These are phyloP conservation scores for Rallus crepitans DNA, from an alignment of 2,797 vertebrate genomes.

Conservation along the genomic window DNA sequence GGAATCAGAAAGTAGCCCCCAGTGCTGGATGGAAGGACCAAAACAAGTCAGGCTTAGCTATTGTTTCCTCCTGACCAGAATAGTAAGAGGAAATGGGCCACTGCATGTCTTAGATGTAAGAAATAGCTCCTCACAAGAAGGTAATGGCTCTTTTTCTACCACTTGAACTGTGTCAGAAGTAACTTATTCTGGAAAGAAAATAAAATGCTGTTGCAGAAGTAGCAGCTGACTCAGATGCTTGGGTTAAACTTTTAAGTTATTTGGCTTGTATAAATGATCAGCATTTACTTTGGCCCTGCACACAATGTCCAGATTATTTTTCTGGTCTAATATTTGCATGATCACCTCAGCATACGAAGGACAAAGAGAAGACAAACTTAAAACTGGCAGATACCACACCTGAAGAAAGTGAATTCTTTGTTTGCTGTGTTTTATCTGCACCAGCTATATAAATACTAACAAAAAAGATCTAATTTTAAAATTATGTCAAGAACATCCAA, in stretches of 20 bases:
- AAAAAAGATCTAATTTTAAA: background rate
- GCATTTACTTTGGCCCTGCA: background rate
- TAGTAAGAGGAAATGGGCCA: background rate
- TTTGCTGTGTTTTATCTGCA: background rate
- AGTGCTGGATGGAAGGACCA: background rate
- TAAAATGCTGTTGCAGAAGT: background rate
- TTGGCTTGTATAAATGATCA: background rate
- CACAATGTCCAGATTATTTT: background rate
- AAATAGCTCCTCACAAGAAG: background rate
- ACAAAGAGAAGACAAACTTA: background rate
- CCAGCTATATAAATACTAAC: background rate
- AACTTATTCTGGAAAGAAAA: background rate
- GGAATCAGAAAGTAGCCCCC: background rate
- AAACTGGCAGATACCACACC: background rate
- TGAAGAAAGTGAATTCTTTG: background rate
- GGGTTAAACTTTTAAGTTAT: background rate
- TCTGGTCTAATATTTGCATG: background rate
- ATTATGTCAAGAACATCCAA: background rate
- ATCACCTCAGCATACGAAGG: background rate
- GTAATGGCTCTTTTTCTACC: background rate
- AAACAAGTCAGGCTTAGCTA: background rate
- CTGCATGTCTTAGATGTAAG: background rate
- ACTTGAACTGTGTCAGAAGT: background rate
- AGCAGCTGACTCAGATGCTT: background rate
- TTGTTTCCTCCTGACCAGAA: background rate